Evolutionary conservation across 2,888 invertebrate species (phyloP), one percentile per base, ranked within the genome.

Genomic region (Drosophila neoperkinsi): DNA sequence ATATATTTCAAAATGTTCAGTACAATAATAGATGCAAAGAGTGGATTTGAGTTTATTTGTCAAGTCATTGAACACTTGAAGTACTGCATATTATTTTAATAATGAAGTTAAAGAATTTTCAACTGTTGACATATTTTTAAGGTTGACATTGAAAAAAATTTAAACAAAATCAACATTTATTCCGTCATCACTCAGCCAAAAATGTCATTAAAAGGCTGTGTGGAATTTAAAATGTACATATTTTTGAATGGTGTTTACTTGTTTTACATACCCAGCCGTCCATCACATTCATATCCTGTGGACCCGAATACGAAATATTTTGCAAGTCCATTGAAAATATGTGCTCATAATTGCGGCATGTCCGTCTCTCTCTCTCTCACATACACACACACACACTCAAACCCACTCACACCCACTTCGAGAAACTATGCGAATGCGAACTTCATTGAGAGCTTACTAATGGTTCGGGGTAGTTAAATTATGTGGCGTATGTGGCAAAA

Each of bases 271-370:
- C 34, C 13, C 41, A 46, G 50, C 38, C 46, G n/a, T n/a, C 51
- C 30, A 30, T 50, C 28, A 61, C 38, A 63, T 50, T 66, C 60
- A 36, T 49, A 56, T 50, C 43, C 43, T 46, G 43, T 9, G 16
- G 25, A 61, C 60, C 50, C 56, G 49, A 55, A 79, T 66, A 49
- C 28, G 57, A 55, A 56, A 76, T 62, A 69, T 66, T 63, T 76
- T 55, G 60, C 66, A 53, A 67, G 67, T 73, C 77, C 69, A 88
- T 76, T 52, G 74, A 68, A 82, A 71, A 75, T 65, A 71, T 84
- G 71, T 62, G 65, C 62, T 70, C 77, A 85, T 84, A 85, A 81
- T 82, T 84, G 79, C 53, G 75, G 78, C 56, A 38, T 53, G 50
- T 21, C 28, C 3, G 18, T 1, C 18, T 25, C 53, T 10, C 34